phyloP scores from a whole-genome alignment of 2,888 invertebrate species.

The Patella depressa region DNA sequence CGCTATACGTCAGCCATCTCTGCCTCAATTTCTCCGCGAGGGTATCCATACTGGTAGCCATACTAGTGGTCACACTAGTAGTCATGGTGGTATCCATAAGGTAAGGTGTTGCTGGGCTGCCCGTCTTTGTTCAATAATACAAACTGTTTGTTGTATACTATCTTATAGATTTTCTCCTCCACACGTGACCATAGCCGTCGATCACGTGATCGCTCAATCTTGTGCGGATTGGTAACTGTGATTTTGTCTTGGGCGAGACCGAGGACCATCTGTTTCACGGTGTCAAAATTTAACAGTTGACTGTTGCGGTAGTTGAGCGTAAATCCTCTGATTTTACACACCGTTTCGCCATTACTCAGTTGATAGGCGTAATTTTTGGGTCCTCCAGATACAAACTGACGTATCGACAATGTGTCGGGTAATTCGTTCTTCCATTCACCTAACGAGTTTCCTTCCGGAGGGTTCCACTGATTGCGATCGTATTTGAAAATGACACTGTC shows the following conservation, averaged over 20 bases:
- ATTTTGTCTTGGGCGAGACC: neutral
- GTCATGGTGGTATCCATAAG: too few relatives aligned
- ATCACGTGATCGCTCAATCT: neutral
- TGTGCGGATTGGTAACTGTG: neutral
- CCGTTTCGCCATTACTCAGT: constrained; percentile 2
- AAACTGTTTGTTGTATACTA: neutral
- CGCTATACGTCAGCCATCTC: neutral
- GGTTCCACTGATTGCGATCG: neutral
- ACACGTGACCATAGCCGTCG: neutral
- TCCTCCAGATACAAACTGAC: neutral
- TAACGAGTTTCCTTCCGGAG: neutral
- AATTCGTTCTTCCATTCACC: neutral
- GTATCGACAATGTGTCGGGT: neutral
- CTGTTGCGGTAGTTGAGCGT: neutral
- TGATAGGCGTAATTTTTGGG: constrained; percentile 1
- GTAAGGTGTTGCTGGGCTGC: too few relatives aligned
- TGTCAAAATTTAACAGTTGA: neutral
- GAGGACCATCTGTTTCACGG: neutral
- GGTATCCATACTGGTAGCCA: too few relatives aligned
- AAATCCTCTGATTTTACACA: neutral
- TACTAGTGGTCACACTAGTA: too few relatives aligned
- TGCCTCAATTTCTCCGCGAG: neutral
- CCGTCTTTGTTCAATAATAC: too few relatives aligned
- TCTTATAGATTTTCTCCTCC: neutral
- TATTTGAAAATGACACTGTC: neutral